These are phyloP conservation scores for Thaleichthys pacificus DNA, from an alignment of 2,797 vertebrate species.

Conservation along the genomic window DNA sequence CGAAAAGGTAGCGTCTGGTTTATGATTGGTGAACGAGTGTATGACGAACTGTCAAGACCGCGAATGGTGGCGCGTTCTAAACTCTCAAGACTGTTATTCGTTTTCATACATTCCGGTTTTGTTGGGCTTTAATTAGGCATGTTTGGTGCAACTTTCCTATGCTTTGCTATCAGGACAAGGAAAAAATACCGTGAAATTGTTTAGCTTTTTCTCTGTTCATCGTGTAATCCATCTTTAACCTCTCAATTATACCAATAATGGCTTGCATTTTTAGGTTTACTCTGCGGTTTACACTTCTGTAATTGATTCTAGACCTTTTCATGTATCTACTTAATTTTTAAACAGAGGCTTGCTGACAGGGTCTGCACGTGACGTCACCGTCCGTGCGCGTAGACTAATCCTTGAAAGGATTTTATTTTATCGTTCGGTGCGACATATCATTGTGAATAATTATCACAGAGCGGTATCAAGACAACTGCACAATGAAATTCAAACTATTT, in stretches of 20 bases:
- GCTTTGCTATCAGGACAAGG: background rate
- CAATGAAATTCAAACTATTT: background rate
- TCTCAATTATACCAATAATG: too few species aligned
- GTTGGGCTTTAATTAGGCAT: background rate
- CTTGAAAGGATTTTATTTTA: slow-evolving; percentile 38
- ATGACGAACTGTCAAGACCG: slow-evolving; percentile 27
- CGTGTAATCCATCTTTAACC: background rate
- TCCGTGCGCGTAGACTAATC: slow-evolving; percentile 42
- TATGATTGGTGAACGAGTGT: slow-evolving; percentile 47
- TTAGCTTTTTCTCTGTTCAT: background rate
- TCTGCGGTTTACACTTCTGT: too few species aligned
- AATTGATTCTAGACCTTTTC: background rate
- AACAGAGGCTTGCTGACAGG: background rate
- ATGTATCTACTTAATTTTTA: background rate
- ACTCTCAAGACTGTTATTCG: background rate
- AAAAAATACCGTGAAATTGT: background rate
- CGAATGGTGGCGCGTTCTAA: slow-evolving; percentile 54
- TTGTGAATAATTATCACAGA: background rate
- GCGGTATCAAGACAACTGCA: background rate
- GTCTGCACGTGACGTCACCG: slow-evolving; percentile 65
- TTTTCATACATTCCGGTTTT: background rate
- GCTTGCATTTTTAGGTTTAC: too few species aligned
- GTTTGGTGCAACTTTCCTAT: background rate
- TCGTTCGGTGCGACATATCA: background rate
- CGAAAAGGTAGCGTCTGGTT: background rate